Base-by-base conservation (phyloP, 2,888 invertebrate species). In the Microctonus hyperodae region DNA sequence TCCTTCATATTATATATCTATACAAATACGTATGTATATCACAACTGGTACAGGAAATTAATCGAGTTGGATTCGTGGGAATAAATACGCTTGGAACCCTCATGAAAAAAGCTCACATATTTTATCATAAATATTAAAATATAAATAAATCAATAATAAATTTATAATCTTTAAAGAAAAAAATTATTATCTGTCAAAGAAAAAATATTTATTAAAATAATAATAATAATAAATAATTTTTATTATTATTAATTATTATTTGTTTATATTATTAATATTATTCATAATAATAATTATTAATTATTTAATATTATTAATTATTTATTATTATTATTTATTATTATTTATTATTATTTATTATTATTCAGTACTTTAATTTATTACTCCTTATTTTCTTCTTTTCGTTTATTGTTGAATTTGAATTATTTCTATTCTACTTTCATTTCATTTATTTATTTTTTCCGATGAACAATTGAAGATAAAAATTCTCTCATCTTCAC, bases 61-160 rank as follows among this genome's bases (percentile, higher is more conserved):
- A 44, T 44, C 16, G 44, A 44, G 44, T 44, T 16, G n/a, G 44
- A 44, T 44, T 44, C 44, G 44, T 44, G 44, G 44, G 44, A 44
- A 44, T 44, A 44, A n/a, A n/a, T 44, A 9, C 3, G 9, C 44
- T 44, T n/a, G 16, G 44, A 20, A 44, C 20, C 20, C 44, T 16
- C 44, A n/a, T n/a, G 16, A 5, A 44, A 44, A 44, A 44, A 44
- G 44, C 44, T 44, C 44, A 20, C 44, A 44, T 44, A 44, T 44
- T 16, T 44, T 44, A 44, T 44, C 44, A 16, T 44, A 44, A 44
- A 44, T 44, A 44, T 16, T 7, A 44, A 44, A 44, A 20, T 44
- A 16, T 44, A n/a, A 16, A 44, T 44, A 44, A 16, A 44, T 44
- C 44, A 16, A 44, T 44, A 44, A 44, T 44, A 16, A 7, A 44